phyloP scores from a whole-genome alignment of 2,113 vertebrate genomes.

The Oncorhynchus masou region DNA sequence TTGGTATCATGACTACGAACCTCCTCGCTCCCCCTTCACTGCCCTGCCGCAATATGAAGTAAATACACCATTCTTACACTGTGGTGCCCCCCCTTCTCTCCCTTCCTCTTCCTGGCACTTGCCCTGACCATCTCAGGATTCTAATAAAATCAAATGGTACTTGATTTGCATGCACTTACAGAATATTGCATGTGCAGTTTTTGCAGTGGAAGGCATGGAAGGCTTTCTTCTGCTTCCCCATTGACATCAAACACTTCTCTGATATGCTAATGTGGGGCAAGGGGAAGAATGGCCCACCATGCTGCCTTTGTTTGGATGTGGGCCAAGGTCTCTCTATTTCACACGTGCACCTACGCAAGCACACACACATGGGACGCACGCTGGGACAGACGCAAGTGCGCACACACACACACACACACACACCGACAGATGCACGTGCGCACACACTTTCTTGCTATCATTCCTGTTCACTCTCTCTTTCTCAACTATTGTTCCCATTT shows the following conservation, averaged over 20 bases:
- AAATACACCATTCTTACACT: constrained; percentile 54
- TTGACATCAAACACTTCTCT: constrained; percentile 83
- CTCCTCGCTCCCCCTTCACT: constrained; percentile 12
- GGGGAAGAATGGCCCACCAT: constrained; percentile 77
- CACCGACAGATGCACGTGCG: too few relatives aligned
- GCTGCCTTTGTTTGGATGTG: constrained; percentile 78
- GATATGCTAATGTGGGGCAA: constrained; percentile 80
- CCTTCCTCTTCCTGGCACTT: constrained; percentile 15
- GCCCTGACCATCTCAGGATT: constrained; percentile 74
- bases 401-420: too few relatives aligned
- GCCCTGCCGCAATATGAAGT: constrained; percentile 41
- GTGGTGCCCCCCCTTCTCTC: constrained; percentile 1
- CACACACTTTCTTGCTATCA: constrained; percentile 23
- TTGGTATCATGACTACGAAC: constrained; percentile 40
- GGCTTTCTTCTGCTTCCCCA: constrained; percentile 65
- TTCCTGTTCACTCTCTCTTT: not conserved
- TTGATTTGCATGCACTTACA: constrained; percentile 82
- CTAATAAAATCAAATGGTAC: constrained; percentile 75
- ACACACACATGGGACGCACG: too few relatives aligned
- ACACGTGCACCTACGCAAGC: constrained; percentile 5
- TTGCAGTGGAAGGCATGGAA: constrained; percentile 74
- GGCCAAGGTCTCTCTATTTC: constrained; percentile 67
- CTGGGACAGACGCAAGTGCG: too few relatives aligned
- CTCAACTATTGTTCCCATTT: not conserved
- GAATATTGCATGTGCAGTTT: constrained; percentile 81